Conservation (phyloP, 2,888 invertebrate species). For the Portevinia maculata region DNA sequence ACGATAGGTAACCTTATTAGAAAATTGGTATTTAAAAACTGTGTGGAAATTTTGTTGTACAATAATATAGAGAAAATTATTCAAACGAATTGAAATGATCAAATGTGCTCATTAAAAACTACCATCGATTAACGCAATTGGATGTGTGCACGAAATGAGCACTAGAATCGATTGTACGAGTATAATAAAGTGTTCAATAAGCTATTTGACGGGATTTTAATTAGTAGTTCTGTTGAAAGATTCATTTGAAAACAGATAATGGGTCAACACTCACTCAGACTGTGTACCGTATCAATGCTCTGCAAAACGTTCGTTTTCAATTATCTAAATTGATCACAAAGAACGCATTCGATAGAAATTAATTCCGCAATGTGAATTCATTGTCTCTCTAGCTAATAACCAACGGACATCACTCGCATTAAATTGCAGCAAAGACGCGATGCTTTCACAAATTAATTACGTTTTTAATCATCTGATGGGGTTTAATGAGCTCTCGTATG, state of each 20-base stretch:
- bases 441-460: constrained; percentile 53
- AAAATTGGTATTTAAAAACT: too few species aligned
- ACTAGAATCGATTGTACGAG: constrained; percentile 8
- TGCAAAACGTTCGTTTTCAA: constrained; percentile 29
- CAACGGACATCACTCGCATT: background rate
- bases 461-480: constrained; percentile 42
- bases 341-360: constrained; percentile 18
- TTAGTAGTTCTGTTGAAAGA: constrained; percentile 4
- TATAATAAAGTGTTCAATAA: background rate
- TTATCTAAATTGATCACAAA: constrained; percentile 46
- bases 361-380: constrained; percentile 10
- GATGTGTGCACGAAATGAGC: background rate
- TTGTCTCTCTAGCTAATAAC: constrained; percentile 5
- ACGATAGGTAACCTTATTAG: too few species aligned
- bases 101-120: too few species aligned
- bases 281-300: background rate
- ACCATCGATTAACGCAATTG: too few species aligned
- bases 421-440: constrained; percentile 36
- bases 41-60: too few species aligned
- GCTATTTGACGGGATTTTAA: constrained; percentile 31
- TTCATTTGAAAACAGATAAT: constrained; percentile 7
- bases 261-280: too few species aligned
- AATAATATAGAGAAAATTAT: too few species aligned
- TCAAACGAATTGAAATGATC: too few species aligned
- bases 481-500: constrained; percentile 31